These are phyloP conservation scores for Lordiphosa mommai DNA, from an alignment of 1,140 invertebrate species.

Conservation along the genomic window DNA sequence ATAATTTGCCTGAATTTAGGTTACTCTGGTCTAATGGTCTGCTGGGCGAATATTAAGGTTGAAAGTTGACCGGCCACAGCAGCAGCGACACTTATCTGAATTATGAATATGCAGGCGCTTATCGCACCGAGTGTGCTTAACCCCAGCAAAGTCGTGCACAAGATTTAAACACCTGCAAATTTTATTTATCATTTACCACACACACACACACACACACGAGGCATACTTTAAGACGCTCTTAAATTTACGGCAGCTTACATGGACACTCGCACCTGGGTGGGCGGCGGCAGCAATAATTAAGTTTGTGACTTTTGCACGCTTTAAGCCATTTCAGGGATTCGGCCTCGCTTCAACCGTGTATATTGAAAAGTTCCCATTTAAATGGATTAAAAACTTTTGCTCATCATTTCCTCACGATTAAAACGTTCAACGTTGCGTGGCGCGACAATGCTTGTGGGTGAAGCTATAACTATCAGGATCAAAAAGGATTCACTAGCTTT, in stretches of 20 bases:
- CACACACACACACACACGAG: neutral
- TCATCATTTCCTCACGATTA: conserved; percentile 58
- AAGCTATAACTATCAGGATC: conserved; percentile 30
- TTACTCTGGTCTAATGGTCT: conserved; percentile 24
- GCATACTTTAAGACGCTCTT: conserved; percentile 31
- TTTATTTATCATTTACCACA: conserved; percentile 54
- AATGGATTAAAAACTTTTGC: conserved; percentile 58
- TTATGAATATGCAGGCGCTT: conserved; percentile 76
- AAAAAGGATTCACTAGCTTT: conserved; percentile 30
- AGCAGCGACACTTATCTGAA: conserved; percentile 55
- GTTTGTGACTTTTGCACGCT: conserved; percentile 40
- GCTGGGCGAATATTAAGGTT: conserved; percentile 31
- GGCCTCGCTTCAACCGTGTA: conserved; percentile 16
- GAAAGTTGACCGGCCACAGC: conserved; percentile 24
- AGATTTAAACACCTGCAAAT: conserved; percentile 58
- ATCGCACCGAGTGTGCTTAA: conserved; percentile 30
- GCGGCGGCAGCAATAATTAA: conserved; percentile 34
- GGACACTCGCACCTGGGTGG: conserved; percentile 15
- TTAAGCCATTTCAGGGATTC: conserved; percentile 24
- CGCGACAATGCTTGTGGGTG: conserved; percentile 21
- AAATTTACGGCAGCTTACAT: conserved; percentile 21
- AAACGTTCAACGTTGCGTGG: conserved; percentile 31
- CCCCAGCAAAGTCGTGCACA: conserved; percentile 10
- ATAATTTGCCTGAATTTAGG: conserved; percentile 69
- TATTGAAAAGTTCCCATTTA: conserved; percentile 53